These are phyloP conservation scores for Sceloporus undulatus DNA, from an alignment of 2,113 vertebrate species.

Conservation along the genomic window DNA sequence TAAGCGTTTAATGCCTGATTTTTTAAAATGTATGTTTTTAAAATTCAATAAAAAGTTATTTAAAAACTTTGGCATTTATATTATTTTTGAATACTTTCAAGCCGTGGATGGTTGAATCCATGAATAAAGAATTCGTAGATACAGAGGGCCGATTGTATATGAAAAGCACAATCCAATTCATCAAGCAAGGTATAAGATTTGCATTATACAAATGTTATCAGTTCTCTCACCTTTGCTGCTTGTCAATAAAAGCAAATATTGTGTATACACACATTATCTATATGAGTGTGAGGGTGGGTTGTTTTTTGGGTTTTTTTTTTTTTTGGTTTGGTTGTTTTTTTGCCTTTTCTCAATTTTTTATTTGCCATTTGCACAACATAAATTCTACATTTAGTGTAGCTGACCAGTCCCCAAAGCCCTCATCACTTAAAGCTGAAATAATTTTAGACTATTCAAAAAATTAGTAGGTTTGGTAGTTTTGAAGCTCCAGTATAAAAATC, in stretches of 20 bases:
- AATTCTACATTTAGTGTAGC: conserved; percentile 69
- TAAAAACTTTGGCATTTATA: too few relatives aligned
- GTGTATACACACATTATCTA: background rate
- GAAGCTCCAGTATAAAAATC: conserved; percentile 63
- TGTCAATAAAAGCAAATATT: conserved; percentile 79
- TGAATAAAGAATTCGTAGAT: too few relatives aligned
- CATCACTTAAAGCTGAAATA: conserved; percentile 72
- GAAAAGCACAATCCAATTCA: conserved; percentile 72
- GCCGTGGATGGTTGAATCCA: too few relatives aligned
- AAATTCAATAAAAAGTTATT: too few relatives aligned
- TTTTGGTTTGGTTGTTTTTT: conserved; percentile 47
- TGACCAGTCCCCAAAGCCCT: conserved; percentile 77
- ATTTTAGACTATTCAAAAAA: conserved; percentile 56
- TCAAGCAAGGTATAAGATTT: conserved; percentile 63
- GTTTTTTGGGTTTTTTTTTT: conserved; percentile 29
- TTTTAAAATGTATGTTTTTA: too few relatives aligned
- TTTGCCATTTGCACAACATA: conserved; percentile 74
- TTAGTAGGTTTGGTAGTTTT: conserved; percentile 61
- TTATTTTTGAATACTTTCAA: too few relatives aligned
- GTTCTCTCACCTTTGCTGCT: conserved; percentile 79
- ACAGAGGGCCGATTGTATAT: too few relatives aligned
- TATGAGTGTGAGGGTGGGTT: conserved; percentile 24
- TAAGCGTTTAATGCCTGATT: too few relatives aligned
- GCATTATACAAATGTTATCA: conserved; percentile 84
- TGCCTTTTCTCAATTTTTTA: conserved; percentile 57